These are phyloP conservation scores for Brachycybe producta DNA, from an alignment of 2,888 invertebrate genomes.

Conservation along the genomic window DNA sequence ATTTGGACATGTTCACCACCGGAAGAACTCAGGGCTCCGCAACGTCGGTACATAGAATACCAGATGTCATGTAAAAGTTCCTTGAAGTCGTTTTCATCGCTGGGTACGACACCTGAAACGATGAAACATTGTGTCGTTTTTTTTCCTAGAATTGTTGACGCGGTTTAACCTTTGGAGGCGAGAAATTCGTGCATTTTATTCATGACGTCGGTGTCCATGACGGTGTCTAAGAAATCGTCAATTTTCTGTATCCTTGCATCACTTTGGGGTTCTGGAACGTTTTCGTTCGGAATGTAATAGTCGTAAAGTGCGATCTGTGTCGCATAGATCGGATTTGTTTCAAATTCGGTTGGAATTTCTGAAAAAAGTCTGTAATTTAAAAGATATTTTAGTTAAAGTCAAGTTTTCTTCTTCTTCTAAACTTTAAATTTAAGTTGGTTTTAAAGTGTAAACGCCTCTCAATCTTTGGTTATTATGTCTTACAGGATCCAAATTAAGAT, in stretches of 20 bases:
- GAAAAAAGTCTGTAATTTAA: slow-evolving; percentile 46
- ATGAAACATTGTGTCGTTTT: background rate
- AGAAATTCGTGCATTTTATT: slow-evolving; percentile 53
- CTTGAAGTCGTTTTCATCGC: slow-evolving; percentile 23
- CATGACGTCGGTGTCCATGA: slow-evolving; percentile 65
- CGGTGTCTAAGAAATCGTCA: slow-evolving; percentile 59
- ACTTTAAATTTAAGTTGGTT: too few species aligned
- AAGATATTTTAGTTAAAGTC: too few species aligned
- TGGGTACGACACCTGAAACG: background rate
- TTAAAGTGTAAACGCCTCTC: too few species aligned
- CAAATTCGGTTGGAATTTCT: slow-evolving; percentile 40
- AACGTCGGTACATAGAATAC: slow-evolving; percentile 34
- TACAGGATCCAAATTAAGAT: too few species aligned
- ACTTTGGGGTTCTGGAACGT: slow-evolving; percentile 61
- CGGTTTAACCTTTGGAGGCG: slow-evolving; percentile 40
- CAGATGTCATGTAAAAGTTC: slow-evolving; percentile 30
- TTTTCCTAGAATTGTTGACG: background rate
- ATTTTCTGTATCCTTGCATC: slow-evolving; percentile 59
- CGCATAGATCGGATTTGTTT: slow-evolving; percentile 46
- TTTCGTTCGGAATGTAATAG: slow-evolving; percentile 66
- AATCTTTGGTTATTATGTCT: too few species aligned
- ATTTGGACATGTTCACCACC: slow-evolving; percentile 89
- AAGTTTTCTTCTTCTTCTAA: too few species aligned
- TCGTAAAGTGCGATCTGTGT: slow-evolving; percentile 61
- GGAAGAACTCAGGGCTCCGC: slow-evolving; percentile 50